phyloP scores from a whole-genome alignment of 1,140 invertebrate species.

The Luehdorfia chinensis region DNA sequence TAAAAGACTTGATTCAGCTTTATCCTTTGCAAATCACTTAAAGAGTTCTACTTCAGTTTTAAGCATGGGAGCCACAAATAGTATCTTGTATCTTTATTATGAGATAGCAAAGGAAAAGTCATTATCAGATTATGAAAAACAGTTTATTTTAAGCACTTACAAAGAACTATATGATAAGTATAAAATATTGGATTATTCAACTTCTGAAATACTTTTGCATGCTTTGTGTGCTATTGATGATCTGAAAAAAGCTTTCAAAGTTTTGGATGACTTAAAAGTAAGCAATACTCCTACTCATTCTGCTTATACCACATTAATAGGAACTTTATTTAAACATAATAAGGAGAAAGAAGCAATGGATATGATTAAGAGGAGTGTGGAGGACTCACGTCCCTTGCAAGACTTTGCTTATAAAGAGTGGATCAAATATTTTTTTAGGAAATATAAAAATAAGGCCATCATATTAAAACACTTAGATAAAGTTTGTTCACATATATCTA shows the following conservation, averaged over 20 bases:
- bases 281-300: conserved; percentile 41
- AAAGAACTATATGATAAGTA: conserved; percentile 76
- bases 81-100: conserved; percentile 77
- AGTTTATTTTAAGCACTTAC: conserved; percentile 78
- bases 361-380: conserved; percentile 70
- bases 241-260: conserved; percentile 79
- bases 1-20: conserved; percentile 70
- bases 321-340: conserved; percentile 77
- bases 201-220: conserved; percentile 78
- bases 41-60: conserved; percentile 61
- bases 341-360: conserved; percentile 77
- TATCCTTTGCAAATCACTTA: conserved; percentile 79
- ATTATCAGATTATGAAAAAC: conserved; percentile 70
- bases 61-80: conserved; percentile 76
- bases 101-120: conserved; percentile 41
- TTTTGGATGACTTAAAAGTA: conserved; percentile 79
- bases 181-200: conserved; percentile 77
- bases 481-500: conserved; percentile 67
- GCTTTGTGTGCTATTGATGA: conserved; percentile 79
- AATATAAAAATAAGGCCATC: conserved; percentile 59
- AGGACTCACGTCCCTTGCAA: conserved; percentile 30
- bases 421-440: conserved; percentile 67
- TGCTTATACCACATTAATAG: conserved; percentile 70
- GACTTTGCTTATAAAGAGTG: conserved; percentile 57
- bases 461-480: conserved; percentile 66